These are phyloP conservation scores for Coptodon rendalli DNA, from an alignment of 2,113 vertebrate genomes.

Conservation along the genomic window DNA sequence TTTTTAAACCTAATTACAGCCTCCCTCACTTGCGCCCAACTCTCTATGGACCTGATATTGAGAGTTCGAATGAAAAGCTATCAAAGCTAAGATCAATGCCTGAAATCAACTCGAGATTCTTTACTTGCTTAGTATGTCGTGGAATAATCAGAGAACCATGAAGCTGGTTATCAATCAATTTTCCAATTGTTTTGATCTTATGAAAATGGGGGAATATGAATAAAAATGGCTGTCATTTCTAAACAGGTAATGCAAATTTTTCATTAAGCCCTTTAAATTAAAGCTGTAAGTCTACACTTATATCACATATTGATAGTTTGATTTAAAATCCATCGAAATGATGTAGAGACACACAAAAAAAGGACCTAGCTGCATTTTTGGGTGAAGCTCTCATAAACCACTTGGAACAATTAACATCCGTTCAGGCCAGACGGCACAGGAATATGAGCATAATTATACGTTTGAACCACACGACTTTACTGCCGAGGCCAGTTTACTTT, in stretches of 20 bases:
- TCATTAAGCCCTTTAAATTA: background rate
- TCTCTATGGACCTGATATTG: background rate
- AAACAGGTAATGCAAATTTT: background rate
- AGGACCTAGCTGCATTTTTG: rapidly evolving
- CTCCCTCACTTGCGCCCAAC: background rate
- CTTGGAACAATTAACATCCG: background rate
- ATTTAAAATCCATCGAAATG: background rate
- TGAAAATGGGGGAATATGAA: background rate
- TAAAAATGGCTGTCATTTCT: background rate
- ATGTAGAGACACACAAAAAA: background rate
- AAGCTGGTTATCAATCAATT: background rate
- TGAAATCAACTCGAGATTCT: background rate
- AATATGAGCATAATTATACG: background rate
- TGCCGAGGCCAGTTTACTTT: background rate
- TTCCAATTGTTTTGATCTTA: background rate
- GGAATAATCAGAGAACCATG: rapidly evolving
- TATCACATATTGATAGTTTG: background rate
- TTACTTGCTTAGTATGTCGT: background rate
- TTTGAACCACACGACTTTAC: background rate
- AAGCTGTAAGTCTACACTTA: background rate
- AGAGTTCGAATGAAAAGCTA: background rate
- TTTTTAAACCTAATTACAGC: background rate
- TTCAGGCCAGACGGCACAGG: background rate
- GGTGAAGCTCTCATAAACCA: background rate
- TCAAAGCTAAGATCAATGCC: background rate